Base-by-base conservation (phyloP, 2,797 vertebrate genomes). In the Chanos chanos region DNA sequence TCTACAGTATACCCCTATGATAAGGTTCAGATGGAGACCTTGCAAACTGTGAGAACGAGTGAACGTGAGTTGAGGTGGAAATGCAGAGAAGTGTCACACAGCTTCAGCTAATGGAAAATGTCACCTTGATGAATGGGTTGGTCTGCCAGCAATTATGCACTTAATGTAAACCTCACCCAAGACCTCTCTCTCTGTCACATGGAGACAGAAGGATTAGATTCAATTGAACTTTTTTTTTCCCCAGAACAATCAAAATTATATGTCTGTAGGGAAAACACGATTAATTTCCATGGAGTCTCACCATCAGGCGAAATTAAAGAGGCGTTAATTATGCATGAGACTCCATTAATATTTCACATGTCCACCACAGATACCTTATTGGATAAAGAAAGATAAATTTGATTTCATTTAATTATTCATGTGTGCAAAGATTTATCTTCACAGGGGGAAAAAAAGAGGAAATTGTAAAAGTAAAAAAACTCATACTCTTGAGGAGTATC, bases 331-430 rank as follows among this genome's bases (percentile, higher is more conserved):
- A 88, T 89, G 83, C 72, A 89, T 77, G 63, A 16, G 13, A 7
- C 24, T 64, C 70, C 76, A 84, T 89, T 71, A 73, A 85, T 88
- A 75, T 83, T 88, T 86, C 61, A 85, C 19, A 2, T 9, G 51
- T 74, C 69, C 50, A 66, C 68, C 70, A 68, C 68, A 73, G 82
- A 84, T 77, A 83, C 71, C 79, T 82, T 83, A 85, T 85, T 85
- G 78, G 82, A 85, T 81, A 78, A 83, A 83, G 78, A 73, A 81
- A 85, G 81, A 84, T 81, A 86, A 78, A 86, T 87, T 81, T 83
- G 76, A 87, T 75, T 78, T 69, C 64, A 22, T 55, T 89, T 57
- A 83, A 86, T 89, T 83, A 89, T 89, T 87, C 66, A 89, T 73
- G 71, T 44, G 16, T 36, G 49, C 43, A 76, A 77, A 81, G 73